Conservation (phyloP, 2,797 vertebrate species). For the Ctenopoma kingsleyae region DNA sequence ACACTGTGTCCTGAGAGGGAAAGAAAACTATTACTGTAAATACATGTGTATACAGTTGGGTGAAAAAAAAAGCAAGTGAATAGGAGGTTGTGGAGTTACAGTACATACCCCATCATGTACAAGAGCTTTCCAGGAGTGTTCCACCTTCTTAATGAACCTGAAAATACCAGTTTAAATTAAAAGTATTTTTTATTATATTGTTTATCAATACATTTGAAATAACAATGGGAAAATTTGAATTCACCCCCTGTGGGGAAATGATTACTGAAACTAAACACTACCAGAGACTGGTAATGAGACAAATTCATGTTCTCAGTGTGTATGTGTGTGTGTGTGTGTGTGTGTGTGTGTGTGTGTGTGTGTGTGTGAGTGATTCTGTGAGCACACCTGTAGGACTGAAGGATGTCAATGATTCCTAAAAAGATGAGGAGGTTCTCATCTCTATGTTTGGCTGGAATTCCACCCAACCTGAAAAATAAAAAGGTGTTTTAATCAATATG, state of each 20-base stretch:
- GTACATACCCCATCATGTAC: constrained; percentile 92
- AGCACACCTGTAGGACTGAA: constrained; percentile 93
- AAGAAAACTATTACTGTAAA: background rate
- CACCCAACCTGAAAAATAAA: constrained; percentile 88
- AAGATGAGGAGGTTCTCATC: constrained; percentile 94
- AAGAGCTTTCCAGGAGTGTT: constrained; percentile 98
- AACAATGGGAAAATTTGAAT: no score
- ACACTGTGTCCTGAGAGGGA: constrained; percentile 90
- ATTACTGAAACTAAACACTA: no score
- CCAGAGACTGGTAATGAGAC: background rate
- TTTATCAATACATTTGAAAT: no score
- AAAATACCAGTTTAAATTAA: constrained; percentile 4
- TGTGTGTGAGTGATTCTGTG: background rate
- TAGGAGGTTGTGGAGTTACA: background rate
- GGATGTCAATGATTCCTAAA: constrained; percentile 96
- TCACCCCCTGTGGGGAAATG: no score
- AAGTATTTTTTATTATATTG: background rate
- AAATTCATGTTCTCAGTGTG: background rate
- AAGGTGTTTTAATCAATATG: no score
- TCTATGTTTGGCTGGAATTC: constrained; percentile 95
- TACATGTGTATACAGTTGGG: background rate
- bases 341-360: no score
- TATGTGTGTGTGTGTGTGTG: background rate
- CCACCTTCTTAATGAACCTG: constrained; percentile 96
- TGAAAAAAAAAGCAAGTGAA: background rate